These are phyloP conservation scores for Planiliza haematocheilus DNA, from an alignment of 2,113 vertebrate species.

Conservation along the genomic window DNA sequence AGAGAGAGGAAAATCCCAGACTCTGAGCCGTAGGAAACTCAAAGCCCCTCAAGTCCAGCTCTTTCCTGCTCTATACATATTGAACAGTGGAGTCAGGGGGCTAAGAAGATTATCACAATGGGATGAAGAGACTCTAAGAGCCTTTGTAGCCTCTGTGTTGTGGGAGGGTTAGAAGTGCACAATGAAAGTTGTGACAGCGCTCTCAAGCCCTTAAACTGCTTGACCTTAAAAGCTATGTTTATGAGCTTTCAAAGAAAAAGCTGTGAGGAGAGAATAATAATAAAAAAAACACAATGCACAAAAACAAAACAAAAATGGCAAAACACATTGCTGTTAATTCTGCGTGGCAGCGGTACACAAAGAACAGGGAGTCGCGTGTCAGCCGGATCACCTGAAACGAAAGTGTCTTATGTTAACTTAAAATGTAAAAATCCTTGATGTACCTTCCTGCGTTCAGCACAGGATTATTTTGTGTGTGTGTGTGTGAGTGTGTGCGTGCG, in stretches of 20 bases:
- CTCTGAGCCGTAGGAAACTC: conserved; percentile 62
- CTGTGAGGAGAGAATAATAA: conserved; percentile 13
- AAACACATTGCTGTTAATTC: conserved; percentile 17
- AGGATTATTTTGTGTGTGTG: conserved; percentile 25
- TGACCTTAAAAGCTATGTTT: conserved; percentile 72
- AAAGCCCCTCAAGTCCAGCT: conserved; percentile 73
- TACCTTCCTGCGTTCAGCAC: conserved; percentile 7
- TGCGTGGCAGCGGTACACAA: conserved; percentile 4
- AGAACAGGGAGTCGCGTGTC: conserved; percentile 18
- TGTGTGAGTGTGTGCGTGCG: conserved; percentile 39
- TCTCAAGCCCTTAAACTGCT: conserved; percentile 73
- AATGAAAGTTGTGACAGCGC: conserved; percentile 69
- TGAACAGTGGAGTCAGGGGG: conserved; percentile 75
- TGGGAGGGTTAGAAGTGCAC: conserved; percentile 51
- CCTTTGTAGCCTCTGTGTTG: conserved; percentile 76
- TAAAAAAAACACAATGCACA: conserved; percentile 33
- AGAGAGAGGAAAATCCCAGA: conserved; percentile 63
- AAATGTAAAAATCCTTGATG: conserved; percentile 44
- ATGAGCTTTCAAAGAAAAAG: conserved; percentile 42
- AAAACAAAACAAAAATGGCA: conserved; percentile 38
- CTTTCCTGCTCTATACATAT: conserved; percentile 73
- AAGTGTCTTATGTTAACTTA: conserved; percentile 35
- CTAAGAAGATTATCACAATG: conserved; percentile 86
- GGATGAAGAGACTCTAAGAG: conserved; percentile 82
- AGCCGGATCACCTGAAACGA: conserved; percentile 32